Evolutionary conservation across 2,888 invertebrate genomes (phyloP).

Genomic region (Sinelater perroti): DNA sequence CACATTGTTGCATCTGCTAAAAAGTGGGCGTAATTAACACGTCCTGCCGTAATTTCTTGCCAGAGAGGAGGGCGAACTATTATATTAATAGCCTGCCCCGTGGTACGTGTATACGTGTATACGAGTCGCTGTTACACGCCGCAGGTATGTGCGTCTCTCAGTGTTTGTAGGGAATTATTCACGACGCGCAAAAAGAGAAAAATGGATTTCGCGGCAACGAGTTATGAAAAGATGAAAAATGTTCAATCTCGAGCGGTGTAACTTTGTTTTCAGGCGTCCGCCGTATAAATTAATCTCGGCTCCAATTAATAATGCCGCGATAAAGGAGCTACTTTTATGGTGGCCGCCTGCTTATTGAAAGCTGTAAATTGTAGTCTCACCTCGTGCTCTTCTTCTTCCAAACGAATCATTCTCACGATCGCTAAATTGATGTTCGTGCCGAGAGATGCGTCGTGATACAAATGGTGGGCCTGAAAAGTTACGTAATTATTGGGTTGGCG

Average conservation of each 20-base stretch:
- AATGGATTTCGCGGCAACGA: constrained; percentile 34
- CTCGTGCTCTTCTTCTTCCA: constrained; percentile 61
- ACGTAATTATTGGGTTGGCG: not conserved
- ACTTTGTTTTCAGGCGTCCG: constrained; percentile 32
- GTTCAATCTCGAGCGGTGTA: constrained; percentile 23
- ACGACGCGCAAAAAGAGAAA: constrained; percentile 1
- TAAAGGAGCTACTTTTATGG: constrained; percentile 39
- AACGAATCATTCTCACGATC: constrained; percentile 63
- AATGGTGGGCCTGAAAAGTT: constrained; percentile 51
- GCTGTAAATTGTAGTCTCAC: constrained; percentile 48
- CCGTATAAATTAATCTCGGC: constrained; percentile 38
- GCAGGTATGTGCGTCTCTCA: too few relatives aligned
- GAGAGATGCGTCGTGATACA: constrained; percentile 57
- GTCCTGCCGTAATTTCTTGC: constrained; percentile 3
- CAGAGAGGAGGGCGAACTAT: constrained; percentile 12
- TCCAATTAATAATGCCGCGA: constrained; percentile 38
- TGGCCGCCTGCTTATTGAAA: constrained; percentile 41
- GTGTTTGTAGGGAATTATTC: constrained; percentile 23
- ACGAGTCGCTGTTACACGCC: too few relatives aligned
- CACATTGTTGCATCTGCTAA: constrained; percentile 12
- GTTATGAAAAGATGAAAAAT: constrained; percentile 36
- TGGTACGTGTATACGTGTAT: too few relatives aligned
- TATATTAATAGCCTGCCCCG: constrained; percentile 10
- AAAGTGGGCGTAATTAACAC: constrained; percentile 13
- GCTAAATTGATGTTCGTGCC: constrained; percentile 65